Conservation (phyloP, 2,888 invertebrate species). For the Caenorhabditis panamensis region DNA sequence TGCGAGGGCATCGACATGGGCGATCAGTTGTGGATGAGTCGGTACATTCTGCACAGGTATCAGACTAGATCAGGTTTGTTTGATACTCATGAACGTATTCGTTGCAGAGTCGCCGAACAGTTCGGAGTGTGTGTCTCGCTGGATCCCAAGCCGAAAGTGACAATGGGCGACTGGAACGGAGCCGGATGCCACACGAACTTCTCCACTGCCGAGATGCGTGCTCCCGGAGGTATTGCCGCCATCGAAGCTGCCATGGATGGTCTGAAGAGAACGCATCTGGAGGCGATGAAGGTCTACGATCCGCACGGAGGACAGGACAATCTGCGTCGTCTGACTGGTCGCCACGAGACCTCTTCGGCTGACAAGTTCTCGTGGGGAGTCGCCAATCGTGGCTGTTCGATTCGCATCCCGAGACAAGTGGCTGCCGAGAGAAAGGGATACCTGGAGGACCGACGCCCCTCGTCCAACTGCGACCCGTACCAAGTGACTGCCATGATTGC, state of each 20-base stretch:
- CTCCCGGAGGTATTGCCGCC: constrained; percentile 69
- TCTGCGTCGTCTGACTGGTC: constrained; percentile 93
- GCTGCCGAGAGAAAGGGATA: constrained; percentile 75
- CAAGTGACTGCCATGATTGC: constrained; percentile 73
- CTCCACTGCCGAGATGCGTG: constrained; percentile 92
- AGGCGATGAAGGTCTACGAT: constrained; percentile 83
- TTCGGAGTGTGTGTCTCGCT: constrained; percentile 83
- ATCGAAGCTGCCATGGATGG: constrained; percentile 65
- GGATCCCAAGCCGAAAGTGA: constrained; percentile 82
- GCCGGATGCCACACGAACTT: constrained; percentile 97
- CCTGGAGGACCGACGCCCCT: constrained; percentile 79
- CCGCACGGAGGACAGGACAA: constrained; percentile 93
- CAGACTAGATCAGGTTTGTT: too few relatives aligned
- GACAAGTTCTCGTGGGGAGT: constrained; percentile 89
- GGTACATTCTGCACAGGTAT: constrained; percentile 82
- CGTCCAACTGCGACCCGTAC: constrained; percentile 80
- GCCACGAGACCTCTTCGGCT: constrained; percentile 95
- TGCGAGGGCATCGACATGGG: constrained; percentile 83
- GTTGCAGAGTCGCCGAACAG: constrained; percentile 82
- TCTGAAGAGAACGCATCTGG: constrained; percentile 47
- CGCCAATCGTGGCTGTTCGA: constrained; percentile 77
- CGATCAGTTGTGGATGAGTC: constrained; percentile 83
- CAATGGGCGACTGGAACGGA: constrained; percentile 90
- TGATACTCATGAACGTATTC: too few relatives aligned
- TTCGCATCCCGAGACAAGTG: constrained; percentile 79